Evolutionary conservation across 1,140 invertebrate genomes (phyloP).

Genomic region (Drosophila asahinai): DNA sequence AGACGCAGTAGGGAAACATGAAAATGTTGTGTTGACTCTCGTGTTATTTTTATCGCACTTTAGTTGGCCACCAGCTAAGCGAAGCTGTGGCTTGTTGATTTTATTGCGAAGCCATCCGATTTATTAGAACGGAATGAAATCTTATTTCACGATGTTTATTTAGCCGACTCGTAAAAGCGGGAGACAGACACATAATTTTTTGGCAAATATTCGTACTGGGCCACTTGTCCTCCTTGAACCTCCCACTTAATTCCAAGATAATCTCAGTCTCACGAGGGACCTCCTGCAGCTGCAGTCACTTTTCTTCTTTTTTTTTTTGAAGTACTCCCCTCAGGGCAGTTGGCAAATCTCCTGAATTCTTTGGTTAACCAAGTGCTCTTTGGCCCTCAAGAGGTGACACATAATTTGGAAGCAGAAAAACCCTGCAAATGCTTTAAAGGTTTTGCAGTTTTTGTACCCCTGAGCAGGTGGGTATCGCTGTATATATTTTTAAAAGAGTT

Average conservation of each 20-base stretch:
- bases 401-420: constrained; percentile 32
- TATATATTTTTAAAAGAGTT: constrained; percentile 19
- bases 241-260: constrained; percentile 23
- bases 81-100: constrained; percentile 58
- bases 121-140: constrained; percentile 77
- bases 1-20: constrained; percentile 9
- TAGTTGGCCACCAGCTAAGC: constrained; percentile 61
- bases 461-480: constrained; percentile 17
- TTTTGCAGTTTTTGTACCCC: constrained; percentile 27
- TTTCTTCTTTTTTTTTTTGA: not conserved
- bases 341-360: constrained; percentile 13
- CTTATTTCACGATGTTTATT: constrained; percentile 74
- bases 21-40: constrained; percentile 69
- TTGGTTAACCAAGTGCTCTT: constrained; percentile 12
- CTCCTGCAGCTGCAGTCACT: constrained; percentile 3
- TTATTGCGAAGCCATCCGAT: constrained; percentile 71
- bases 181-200: constrained; percentile 54
- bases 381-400: constrained; percentile 13
- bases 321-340: constrained; percentile 20
- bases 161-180: constrained; percentile 37
- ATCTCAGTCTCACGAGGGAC: constrained; percentile 9
- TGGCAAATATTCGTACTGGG: constrained; percentile 47
- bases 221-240: constrained; percentile 22
- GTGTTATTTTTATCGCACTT: constrained; percentile 76
- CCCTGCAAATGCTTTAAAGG: constrained; percentile 27